A percentile compares a stretch with the other conserved stretches of the same genome.
Evolutionary conservation across 2,888 invertebrate species (phyloP).

Genomic region (Petrophora chlorosata): DNA sequence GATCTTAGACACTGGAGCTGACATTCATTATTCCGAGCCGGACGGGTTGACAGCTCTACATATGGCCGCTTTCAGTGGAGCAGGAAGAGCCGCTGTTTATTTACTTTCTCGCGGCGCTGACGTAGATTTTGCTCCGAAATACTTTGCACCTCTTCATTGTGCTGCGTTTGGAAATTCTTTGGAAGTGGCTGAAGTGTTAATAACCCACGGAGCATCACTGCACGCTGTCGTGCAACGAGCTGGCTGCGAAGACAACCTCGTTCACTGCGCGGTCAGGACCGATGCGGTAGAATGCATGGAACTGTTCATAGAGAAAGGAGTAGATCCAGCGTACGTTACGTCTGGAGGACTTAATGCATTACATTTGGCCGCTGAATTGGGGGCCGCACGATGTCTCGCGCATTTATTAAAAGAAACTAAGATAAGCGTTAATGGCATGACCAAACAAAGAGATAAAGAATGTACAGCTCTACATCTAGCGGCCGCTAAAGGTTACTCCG

Average conservation of each 20-base stretch:
- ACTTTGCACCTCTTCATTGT: conserved; percentile 93
- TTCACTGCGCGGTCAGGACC: conserved; percentile 93
- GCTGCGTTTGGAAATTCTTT: conserved; percentile 94
- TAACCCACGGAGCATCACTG: conserved; percentile 88
- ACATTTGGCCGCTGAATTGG: conserved; percentile 91
- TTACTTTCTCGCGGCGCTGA: conserved; percentile 88
- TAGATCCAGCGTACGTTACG: conserved; percentile 89
- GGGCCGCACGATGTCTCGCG: conserved; percentile 88
- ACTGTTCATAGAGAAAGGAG: conserved; percentile 89
- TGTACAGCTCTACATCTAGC: conserved; percentile 93
- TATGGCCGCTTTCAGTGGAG: conserved; percentile 90
- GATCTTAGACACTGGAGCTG: conserved; percentile 87
- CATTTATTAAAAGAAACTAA: conserved; percentile 90
- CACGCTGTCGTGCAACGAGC: conserved; percentile 87
- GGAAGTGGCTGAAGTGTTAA: conserved; percentile 89
- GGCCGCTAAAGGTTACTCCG: conserved; percentile 92
- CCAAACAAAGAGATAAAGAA: conserved; percentile 88
- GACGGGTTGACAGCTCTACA: conserved; percentile 90
- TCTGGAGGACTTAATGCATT: conserved; percentile 90
- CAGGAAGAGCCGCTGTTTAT: conserved; percentile 86
- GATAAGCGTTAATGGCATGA: conserved; percentile 87
- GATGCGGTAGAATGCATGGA: conserved; percentile 91
- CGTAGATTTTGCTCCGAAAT: conserved; percentile 87
- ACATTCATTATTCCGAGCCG: conserved; percentile 88
- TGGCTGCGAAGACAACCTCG: conserved; percentile 89